Evolutionary conservation across 2,797 vertebrate species (phyloP).

Genomic region (Pipistrellus kuhlii): DNA sequence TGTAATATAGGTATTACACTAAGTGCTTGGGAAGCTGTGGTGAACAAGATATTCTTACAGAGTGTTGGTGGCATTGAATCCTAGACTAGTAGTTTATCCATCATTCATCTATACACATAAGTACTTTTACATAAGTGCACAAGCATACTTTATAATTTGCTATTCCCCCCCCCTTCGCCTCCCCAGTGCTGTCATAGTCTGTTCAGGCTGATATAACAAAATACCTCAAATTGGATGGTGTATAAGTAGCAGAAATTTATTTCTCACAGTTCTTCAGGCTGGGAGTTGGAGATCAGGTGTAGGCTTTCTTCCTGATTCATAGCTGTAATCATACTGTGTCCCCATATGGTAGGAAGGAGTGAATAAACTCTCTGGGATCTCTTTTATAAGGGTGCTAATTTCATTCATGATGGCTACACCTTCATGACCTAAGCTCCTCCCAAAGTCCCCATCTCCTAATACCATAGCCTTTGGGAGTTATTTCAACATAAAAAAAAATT

Average conservation of each 20-base stretch:
- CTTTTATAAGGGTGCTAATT: neutral
- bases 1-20: accelerated
- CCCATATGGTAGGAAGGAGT: neutral
- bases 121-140: neutral
- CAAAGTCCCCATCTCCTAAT: neutral
- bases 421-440: neutral
- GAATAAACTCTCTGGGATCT: neutral
- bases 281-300: neutral
- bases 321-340: neutral
- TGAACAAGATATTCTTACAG: neutral
- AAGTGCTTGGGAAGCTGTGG: neutral
- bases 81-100: neutral
- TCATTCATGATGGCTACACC: neutral
- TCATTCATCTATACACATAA: neutral
- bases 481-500: neutral
- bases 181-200: neutral
- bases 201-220: neutral
- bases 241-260: neutral
- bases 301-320: neutral
- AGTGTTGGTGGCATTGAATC: neutral
- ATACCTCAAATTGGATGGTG: neutral
- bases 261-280: neutral
- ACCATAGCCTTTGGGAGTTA: neutral
- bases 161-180: too few relatives aligned
- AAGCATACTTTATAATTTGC: neutral